These are phyloP conservation scores for Prinia subflava DNA, from an alignment of 2,113 vertebrate species.

Conservation along the genomic window DNA sequence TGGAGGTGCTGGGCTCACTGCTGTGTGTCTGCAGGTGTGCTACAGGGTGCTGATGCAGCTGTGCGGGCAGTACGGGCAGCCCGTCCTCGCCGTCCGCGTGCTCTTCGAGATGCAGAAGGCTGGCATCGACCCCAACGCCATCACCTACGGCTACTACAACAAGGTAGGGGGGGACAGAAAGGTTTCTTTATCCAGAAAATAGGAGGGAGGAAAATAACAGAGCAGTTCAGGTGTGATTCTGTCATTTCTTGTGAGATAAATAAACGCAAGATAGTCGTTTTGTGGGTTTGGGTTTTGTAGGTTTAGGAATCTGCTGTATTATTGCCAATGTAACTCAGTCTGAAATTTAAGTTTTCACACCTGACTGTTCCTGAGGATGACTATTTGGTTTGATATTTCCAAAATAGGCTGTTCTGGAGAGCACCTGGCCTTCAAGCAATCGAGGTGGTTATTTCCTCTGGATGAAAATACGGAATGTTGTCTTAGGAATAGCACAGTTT, in stretches of 20 bases:
- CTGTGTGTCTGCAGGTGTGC: conserved; percentile 82
- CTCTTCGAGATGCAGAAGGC: conserved; percentile 98
- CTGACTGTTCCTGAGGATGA: not conserved
- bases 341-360: not conserved
- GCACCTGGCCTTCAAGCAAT: conserved; percentile 96
- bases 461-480: conserved; percentile 94
- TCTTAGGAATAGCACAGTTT: conserved; percentile 90
- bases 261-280: not conserved
- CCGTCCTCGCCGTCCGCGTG: conserved; percentile 91
- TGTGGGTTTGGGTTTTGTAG: not conserved
- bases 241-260: not conserved
- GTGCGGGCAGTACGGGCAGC: conserved; percentile 96
- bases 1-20: not conserved
- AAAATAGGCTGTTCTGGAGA: conserved; percentile 92
- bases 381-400: conserved; percentile 9
- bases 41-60: conserved; percentile 97
- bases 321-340: not conserved
- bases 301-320: not conserved
- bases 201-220: not conserved
- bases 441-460: conserved; percentile 94
- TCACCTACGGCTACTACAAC: conserved; percentile 98
- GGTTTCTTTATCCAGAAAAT: not conserved
- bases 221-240: not conserved
- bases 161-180: conserved; percentile 58
- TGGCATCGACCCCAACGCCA: conserved; percentile 94